Conservation (phyloP, 2,797 vertebrate genomes). For the Dermochelys coriacea region DNA sequence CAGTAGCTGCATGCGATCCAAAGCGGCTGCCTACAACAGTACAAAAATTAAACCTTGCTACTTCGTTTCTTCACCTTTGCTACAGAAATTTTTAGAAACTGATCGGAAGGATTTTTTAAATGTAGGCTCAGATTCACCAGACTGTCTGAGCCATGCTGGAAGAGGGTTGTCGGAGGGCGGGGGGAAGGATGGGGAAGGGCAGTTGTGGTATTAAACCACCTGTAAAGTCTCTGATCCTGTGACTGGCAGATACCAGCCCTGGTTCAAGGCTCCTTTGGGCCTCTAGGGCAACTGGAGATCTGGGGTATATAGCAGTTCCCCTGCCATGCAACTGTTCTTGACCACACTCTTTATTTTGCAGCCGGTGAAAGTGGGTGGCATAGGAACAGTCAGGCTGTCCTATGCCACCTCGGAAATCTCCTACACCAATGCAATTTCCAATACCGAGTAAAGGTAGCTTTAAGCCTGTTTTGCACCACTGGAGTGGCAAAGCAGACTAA, state of each 20-base stretch:
- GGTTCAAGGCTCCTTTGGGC: not conserved
- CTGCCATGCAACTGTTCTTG: not conserved
- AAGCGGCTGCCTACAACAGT: not conserved
- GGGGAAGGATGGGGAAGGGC: not conserved
- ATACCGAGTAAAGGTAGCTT: not conserved
- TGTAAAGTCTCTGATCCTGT: not conserved
- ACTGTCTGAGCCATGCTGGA: not conserved
- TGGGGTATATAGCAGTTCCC: not conserved
- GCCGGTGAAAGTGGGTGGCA: not conserved
- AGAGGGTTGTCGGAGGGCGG: not conserved
- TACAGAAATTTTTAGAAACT: not conserved
- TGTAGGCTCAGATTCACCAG: not conserved
- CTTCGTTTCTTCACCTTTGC: constrained; percentile 9
- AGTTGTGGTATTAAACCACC: not conserved
- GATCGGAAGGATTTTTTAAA: not conserved
- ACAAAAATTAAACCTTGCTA: not conserved
- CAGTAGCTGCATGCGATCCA: not conserved
- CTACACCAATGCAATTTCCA: rapidly evolving
- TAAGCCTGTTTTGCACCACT: not conserved
- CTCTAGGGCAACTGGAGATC: not conserved
- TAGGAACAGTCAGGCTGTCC: not conserved
- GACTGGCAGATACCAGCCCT: not conserved
- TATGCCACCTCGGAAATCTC: not conserved
- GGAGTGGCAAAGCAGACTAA: not conserved
- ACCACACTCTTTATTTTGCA: not conserved